These are phyloP conservation scores for Drosophila paramelanica DNA, from an alignment of 2,888 invertebrate species.

Conservation along the genomic window DNA sequence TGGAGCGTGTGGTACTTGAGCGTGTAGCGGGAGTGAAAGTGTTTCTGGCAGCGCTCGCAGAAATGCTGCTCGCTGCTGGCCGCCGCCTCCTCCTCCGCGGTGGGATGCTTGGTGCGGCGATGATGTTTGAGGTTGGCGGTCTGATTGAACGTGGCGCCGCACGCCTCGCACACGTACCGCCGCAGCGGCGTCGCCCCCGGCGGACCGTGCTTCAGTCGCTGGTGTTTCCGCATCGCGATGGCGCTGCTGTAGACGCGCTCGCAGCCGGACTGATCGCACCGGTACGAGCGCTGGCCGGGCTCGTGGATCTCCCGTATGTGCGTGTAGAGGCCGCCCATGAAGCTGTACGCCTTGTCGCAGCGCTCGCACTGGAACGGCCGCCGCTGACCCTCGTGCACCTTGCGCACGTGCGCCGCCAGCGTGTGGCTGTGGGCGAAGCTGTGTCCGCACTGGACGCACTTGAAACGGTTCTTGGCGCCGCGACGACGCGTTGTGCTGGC, in stretches of 20 bases:
- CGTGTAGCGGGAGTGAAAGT: conserved; percentile 80
- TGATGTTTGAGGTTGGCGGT: conserved; percentile 82
- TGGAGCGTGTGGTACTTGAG: conserved; percentile 79
- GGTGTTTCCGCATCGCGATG: conserved; percentile 82
- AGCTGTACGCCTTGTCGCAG: conserved; percentile 81
- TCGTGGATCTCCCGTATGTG: conserved; percentile 81
- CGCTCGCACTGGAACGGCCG: conserved; percentile 80
- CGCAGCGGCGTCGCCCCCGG: conserved; percentile 25
- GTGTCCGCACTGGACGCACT: conserved; percentile 74
- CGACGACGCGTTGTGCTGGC: conserved; percentile 17
- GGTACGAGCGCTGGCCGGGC: conserved; percentile 67
- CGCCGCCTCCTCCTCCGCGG: conserved; percentile 72
- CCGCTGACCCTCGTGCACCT: conserved; percentile 80
- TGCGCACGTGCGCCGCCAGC: conserved; percentile 76
- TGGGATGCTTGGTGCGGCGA: conserved; percentile 80
- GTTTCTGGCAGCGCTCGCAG: conserved; percentile 76
- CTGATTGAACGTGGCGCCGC: conserved; percentile 83
- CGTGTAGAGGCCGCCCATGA: conserved; percentile 81
- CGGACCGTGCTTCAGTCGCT: conserved; percentile 77
- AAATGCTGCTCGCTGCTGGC: conserved; percentile 63
- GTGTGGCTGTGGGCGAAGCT: conserved; percentile 79
- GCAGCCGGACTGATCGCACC: conserved; percentile 77
- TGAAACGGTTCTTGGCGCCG: conserved; percentile 68
- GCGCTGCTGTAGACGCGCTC: conserved; percentile 80
- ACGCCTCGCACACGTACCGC: conserved; percentile 82